A percentile compares a stretch with the other conserved stretches of the same genome.
phyloP scores from a whole-genome alignment of 1,140 invertebrate genomes.

The Sinella curviseta region DNA sequence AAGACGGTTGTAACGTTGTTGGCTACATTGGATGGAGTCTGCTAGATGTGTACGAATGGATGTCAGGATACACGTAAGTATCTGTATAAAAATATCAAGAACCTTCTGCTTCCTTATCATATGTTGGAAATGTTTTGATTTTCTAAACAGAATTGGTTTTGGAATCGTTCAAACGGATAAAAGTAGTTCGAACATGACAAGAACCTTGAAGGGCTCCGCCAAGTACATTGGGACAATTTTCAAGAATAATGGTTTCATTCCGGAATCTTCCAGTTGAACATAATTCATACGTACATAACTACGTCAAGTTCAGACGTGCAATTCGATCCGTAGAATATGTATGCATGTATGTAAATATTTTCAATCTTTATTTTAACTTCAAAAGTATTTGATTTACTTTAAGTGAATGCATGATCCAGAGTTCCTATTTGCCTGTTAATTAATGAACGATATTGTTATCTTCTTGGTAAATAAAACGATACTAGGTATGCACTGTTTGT shows the following conservation, averaged over 20 bases:
- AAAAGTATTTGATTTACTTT: too few species aligned
- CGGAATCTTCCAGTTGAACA: neutral
- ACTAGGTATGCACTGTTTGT: too few species aligned
- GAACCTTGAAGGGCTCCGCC: neutral
- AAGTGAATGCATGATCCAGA: too few species aligned
- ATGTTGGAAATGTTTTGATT: neutral
- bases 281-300: too few species aligned
- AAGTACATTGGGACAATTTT: constrained; percentile 8
- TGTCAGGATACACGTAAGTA: constrained; percentile 24
- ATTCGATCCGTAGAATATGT: too few species aligned
- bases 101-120: neutral
- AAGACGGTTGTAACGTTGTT: constrained; percentile 33
- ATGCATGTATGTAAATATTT: neutral
- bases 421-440: too few species aligned
- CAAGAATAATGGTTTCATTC: constrained; percentile 12
- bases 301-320: too few species aligned
- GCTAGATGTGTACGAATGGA: constrained; percentile 41
- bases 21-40: constrained; percentile 39
- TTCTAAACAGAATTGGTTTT: constrained; percentile 14
- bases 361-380: too few species aligned
- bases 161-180: neutral
- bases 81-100: neutral
- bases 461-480: too few species aligned
- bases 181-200: neutral
- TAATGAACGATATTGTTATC: too few species aligned